A percentile compares a stretch with the other conserved stretches of the same genome.
Evolutionary conservation across 2,797 vertebrate genomes (phyloP).

Genomic region (Eospalax fontanierii): DNA sequence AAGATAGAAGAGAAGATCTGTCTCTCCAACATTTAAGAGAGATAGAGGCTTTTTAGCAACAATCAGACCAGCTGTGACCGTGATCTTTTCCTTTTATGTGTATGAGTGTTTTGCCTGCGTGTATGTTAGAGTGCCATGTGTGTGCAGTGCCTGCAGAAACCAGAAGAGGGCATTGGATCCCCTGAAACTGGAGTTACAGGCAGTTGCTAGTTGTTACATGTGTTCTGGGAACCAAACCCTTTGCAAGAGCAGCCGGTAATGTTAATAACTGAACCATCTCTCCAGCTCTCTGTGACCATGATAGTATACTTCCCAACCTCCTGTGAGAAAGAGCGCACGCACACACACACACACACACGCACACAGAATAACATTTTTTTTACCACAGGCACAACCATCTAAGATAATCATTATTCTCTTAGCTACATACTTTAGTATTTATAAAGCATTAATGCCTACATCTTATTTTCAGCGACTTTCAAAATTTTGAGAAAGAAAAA

Average conservation of each 20-base stretch:
- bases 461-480: constrained; percentile 7
- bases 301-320: background rate
- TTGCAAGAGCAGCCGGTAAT: no score
- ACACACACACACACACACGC: no score
- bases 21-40: background rate
- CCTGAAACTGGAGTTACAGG: no score
- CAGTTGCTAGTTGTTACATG: no score
- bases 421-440: background rate
- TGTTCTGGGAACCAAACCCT: no score
- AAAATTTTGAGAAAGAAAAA: background rate
- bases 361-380: background rate
- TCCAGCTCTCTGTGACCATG: background rate
- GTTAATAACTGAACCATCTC: no score
- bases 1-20: background rate
- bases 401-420: background rate
- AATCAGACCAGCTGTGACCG: background rate
- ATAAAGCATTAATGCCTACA: background rate
- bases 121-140: no score
- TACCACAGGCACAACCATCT: background rate
- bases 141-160: no score
- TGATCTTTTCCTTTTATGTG: no score
- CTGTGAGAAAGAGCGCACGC: background rate
- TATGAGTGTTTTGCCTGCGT: no score
- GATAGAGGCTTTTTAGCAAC: background rate
- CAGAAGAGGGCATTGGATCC: no score